These are phyloP conservation scores for Philaethria dido DNA, from an alignment of 2,888 invertebrate genomes.

Conservation along the genomic window DNA sequence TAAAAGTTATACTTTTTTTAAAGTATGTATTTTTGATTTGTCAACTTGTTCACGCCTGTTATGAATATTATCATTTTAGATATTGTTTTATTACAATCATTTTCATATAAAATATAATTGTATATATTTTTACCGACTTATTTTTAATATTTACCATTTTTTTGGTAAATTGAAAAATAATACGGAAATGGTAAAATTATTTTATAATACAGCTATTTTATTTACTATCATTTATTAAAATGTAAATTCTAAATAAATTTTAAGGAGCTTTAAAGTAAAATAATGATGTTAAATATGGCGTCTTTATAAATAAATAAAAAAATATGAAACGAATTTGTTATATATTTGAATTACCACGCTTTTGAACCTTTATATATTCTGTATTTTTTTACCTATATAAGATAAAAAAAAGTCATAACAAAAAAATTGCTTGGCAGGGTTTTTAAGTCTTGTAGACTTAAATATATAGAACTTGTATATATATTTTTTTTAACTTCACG, in stretches of 20 bases:
- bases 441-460: no score
- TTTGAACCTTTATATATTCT: neutral
- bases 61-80: constrained; percentile 12
- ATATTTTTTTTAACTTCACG: no score
- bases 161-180: neutral
- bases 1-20: no score
- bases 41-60: no score
- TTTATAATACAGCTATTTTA: neutral
- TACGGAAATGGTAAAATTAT: neutral
- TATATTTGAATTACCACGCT: neutral
- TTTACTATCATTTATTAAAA: constrained; percentile 1
- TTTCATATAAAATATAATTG: neutral
- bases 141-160: constrained; percentile 1
- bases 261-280: constrained; percentile 15
- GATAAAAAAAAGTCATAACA: no score
- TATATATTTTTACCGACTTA: neutral
- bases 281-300: constrained; percentile 6
- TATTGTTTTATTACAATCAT: constrained; percentile 3
- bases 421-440: no score
- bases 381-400: no score
- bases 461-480: no score
- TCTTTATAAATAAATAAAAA: neutral
- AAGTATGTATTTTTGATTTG: no score
- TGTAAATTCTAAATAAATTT: neutral
- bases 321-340: neutral